phyloP scores from a whole-genome alignment of 1,140 invertebrate genomes.

The Caenorhabditis latens region DNA sequence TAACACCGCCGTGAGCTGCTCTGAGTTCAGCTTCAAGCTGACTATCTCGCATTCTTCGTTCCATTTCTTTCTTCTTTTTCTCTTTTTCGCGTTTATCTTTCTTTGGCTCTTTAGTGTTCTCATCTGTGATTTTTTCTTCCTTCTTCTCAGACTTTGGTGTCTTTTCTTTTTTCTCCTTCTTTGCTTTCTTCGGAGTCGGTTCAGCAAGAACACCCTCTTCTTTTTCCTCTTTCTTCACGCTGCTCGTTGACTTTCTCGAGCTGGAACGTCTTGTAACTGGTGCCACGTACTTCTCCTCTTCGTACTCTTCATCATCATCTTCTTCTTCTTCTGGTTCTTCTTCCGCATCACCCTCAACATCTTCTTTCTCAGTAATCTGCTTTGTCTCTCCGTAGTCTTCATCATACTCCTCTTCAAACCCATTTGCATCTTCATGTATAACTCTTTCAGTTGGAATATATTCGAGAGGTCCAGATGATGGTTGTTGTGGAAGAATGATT shows the following conservation, averaged over 20 bases:
- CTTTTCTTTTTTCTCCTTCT: slow-evolving; percentile 39
- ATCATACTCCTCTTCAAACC: slow-evolving; percentile 36
- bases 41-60: background rate
- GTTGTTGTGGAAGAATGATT: slow-evolving; percentile 38
- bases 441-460: background rate
- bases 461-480: slow-evolving; percentile 12
- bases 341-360: background rate
- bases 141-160: background rate
- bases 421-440: background rate
- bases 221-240: background rate
- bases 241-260: background rate
- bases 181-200: slow-evolving; percentile 28
- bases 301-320: slow-evolving; percentile 16
- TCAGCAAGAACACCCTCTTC: background rate
- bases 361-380: slow-evolving; percentile 4
- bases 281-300: slow-evolving; percentile 38
- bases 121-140: slow-evolving; percentile 39
- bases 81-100: slow-evolving; percentile 7
- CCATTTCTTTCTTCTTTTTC: slow-evolving; percentile 51
- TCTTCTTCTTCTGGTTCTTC: slow-evolving; percentile 21
- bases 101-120: background rate
- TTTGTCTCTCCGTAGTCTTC: background rate
- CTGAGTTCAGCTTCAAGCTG: slow-evolving; percentile 17
- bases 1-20: slow-evolving; percentile 9
- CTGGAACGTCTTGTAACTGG: slow-evolving; percentile 24